phyloP scores from a whole-genome alignment of 2,797 vertebrate genomes.

The Cynopterus sphinx region DNA sequence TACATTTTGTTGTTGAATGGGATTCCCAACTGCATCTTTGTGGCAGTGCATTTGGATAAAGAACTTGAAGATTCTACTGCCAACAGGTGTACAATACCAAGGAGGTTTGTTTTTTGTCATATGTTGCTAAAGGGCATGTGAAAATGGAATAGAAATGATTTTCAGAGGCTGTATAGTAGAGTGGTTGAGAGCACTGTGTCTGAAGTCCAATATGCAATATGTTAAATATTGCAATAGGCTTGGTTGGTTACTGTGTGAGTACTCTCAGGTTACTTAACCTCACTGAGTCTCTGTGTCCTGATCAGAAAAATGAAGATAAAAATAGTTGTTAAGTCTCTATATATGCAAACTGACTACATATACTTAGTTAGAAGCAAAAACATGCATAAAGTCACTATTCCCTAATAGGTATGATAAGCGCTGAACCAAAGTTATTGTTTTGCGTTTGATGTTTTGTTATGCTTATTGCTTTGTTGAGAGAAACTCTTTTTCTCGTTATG shows the following conservation, averaged over 20 bases:
- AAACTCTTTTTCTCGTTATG: background rate
- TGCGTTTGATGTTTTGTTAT: background rate
- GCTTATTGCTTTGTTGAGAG: background rate
- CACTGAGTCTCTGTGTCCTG: background rate
- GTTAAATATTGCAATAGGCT: background rate
- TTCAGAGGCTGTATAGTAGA: background rate
- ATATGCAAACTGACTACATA: background rate
- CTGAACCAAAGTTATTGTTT: background rate
- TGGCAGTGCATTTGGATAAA: background rate
- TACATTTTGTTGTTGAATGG: background rate
- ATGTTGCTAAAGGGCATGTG: background rate
- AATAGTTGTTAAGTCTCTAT: background rate
- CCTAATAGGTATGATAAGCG: background rate
- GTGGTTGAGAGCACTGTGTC: background rate
- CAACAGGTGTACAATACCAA: background rate
- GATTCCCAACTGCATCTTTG: background rate
- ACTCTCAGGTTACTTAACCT: background rate
- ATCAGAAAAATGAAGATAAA: conserved; percentile 31
- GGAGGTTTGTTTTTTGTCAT: background rate
- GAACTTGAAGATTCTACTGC: background rate
- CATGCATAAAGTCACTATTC: background rate
- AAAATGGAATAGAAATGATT: background rate
- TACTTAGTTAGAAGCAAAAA: background rate
- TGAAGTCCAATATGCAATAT: background rate
- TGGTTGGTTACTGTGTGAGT: background rate